phyloP scores from a whole-genome alignment of 2,113 vertebrate genomes.

The Dipodomys stephensi region DNA sequence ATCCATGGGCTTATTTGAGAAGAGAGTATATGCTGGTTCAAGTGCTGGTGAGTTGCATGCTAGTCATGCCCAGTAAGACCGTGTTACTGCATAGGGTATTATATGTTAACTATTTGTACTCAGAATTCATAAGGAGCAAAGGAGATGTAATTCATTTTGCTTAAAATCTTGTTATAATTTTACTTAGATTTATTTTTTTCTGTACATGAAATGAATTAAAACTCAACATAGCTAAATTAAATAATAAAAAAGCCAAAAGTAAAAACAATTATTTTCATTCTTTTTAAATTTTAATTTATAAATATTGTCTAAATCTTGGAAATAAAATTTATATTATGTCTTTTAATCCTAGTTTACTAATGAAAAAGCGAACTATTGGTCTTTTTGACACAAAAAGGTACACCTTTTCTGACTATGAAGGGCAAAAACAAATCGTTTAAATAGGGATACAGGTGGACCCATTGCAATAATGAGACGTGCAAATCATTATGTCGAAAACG shows the following conservation, averaged over 20 bases:
- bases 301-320: conserved; percentile 11
- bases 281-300: conserved; percentile 26
- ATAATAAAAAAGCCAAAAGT: neutral
- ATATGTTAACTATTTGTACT: neutral
- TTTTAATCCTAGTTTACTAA: conserved; percentile 16
- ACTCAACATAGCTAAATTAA: neutral
- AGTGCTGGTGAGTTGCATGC: neutral
- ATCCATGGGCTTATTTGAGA: neutral
- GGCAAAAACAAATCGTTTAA: too few species aligned
- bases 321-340: neutral
- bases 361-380: neutral
- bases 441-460: too few species aligned
- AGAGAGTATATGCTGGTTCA: neutral
- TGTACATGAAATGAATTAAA: neutral
- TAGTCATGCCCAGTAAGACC: neutral
- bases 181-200: neutral
- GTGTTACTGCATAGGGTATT: neutral
- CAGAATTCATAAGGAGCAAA: conserved; percentile 22
- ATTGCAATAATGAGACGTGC: too few species aligned
- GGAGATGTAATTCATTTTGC: neutral
- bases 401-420: neutral
- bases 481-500: too few species aligned
- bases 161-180: conserved; percentile 16
- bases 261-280: neutral
- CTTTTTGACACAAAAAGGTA: neutral